phyloP scores from a whole-genome alignment of 1,140 invertebrate genomes.

The Brachionus rotundiformis region DNA sequence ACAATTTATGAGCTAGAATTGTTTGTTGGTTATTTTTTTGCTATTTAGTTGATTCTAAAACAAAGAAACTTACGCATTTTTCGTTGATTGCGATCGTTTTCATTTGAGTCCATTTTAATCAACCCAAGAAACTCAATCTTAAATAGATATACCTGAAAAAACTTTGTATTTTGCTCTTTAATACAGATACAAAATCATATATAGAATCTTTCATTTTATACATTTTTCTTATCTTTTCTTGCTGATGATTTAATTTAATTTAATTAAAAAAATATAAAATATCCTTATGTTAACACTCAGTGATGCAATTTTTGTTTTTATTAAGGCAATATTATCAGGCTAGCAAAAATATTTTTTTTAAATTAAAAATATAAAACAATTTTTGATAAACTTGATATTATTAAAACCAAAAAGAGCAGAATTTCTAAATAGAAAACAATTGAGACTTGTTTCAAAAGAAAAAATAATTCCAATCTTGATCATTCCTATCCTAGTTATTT shows the following conservation, averaged over 20 bases:
- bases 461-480: too few relatives aligned
- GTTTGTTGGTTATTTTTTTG: neutral
- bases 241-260: neutral
- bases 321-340: neutral
- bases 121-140: neutral
- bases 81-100: neutral
- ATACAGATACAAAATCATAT: too few relatives aligned
- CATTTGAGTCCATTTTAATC: neutral
- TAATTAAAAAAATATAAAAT: neutral
- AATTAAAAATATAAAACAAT: too few relatives aligned
- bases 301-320: neutral
- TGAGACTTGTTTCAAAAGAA: too few relatives aligned
- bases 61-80: constrained; percentile 1
- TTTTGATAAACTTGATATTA: too few relatives aligned
- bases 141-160: neutral
- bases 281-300: neutral
- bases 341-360: neutral
- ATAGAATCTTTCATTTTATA: neutral
- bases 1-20: neutral
- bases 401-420: too few relatives aligned
- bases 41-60: neutral
- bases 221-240: neutral
- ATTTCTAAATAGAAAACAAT: too few relatives aligned
- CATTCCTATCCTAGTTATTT: neutral
- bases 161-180: constrained; percentile 5